Evolutionary conservation across 2,888 invertebrate species (phyloP).

Genomic region (Zelleria hepariella): DNA sequence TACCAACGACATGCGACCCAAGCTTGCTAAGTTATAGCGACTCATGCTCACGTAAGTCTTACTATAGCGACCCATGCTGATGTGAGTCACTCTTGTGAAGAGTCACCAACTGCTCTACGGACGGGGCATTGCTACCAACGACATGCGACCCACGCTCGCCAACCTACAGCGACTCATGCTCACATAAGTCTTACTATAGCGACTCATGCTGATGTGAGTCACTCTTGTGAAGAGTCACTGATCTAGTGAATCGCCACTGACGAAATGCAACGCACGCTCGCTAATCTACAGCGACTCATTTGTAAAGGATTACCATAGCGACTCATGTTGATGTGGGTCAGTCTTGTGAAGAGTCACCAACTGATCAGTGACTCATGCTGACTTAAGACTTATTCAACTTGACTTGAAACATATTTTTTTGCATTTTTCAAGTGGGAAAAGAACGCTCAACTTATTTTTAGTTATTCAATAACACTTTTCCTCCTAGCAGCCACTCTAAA

Average conservation of each 20-base stretch:
- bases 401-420: too few relatives aligned
- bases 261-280: background rate
- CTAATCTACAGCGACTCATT: background rate
- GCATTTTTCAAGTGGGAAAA: too few relatives aligned
- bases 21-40: conserved; percentile 80
- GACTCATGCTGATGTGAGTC: background rate
- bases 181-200: conserved; percentile 11
- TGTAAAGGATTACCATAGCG: background rate
- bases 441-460: too few relatives aligned
- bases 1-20: conserved; percentile 81
- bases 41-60: conserved; percentile 45
- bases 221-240: background rate
- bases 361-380: conserved; percentile 60
- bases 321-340: background rate
- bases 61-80: background rate
- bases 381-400: conserved; percentile 13
- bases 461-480: background rate
- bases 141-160: background rate
- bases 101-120: background rate
- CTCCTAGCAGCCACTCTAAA: background rate
- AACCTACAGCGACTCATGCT: background rate
- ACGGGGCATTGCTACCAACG: background rate
- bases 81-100: background rate
- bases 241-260: background rate
- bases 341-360: background rate